Percentiles rank a stretch among this genome's conserved stretches.
These are phyloP conservation scores for Aphaenogaster floridana DNA, from an alignment of 1,140 invertebrate genomes.

Conservation along the genomic window DNA sequence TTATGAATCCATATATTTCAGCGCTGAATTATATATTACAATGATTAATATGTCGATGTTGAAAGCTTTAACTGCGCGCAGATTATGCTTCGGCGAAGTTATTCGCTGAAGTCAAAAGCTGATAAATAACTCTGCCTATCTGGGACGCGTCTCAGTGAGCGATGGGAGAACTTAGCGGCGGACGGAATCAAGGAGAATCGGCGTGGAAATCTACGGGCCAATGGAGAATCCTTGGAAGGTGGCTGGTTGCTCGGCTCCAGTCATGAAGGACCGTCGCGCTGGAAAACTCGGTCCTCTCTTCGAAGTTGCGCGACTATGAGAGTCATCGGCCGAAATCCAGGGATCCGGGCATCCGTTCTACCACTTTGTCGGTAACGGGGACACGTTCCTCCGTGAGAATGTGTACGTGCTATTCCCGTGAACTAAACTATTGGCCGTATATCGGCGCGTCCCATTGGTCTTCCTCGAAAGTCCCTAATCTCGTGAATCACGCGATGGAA, in stretches of 20 bases:
- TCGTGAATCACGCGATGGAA: conserved; percentile 64
- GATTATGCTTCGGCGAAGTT: neutral
- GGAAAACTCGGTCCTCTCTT: conserved; percentile 55
- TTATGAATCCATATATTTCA: neutral
- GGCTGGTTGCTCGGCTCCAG: conserved; percentile 19
- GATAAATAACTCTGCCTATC: conserved; percentile 60
- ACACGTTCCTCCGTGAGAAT: conserved; percentile 26
- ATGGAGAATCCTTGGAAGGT: conserved; percentile 44
- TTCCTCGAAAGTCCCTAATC: conserved; percentile 62
- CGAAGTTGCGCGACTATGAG: conserved; percentile 53
- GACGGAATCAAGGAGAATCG: conserved; percentile 51
- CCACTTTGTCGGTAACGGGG: conserved; percentile 37
- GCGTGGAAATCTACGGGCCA: conserved; percentile 56
- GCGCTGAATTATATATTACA: neutral
- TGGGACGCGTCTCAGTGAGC: conserved; percentile 46
- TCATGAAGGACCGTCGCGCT: conserved; percentile 39
- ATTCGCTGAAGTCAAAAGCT: conserved; percentile 37
- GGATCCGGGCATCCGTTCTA: conserved; percentile 42
- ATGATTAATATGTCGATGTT: conserved; percentile 24
- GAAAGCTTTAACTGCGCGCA: neutral
- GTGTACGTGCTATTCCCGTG: conserved; percentile 34
- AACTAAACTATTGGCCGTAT: conserved; percentile 61
- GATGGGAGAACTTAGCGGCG: conserved; percentile 49
- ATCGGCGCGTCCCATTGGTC: conserved; percentile 60
- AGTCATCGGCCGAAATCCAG: conserved; percentile 49